Percentiles rank a stretch among this genome's conserved stretches.
Conservation (phyloP, 1,140 invertebrate species). For the Pogonomyrmex californicus region DNA sequence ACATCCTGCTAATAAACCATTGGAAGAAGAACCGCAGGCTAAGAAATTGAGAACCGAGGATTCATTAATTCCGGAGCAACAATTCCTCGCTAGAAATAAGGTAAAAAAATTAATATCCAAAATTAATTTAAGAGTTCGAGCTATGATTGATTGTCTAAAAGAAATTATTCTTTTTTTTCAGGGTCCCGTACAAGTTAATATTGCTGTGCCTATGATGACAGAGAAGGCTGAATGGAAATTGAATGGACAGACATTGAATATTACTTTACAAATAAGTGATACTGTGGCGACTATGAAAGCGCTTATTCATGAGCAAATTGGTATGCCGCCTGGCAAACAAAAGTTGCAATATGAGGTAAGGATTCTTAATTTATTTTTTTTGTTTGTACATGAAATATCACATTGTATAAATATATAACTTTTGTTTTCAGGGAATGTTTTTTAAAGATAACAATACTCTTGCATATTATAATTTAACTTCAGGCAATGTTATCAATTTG, state of each 20-base stretch:
- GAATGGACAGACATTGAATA: slow-evolving; percentile 95
- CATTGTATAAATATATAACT: slow-evolving; percentile 54
- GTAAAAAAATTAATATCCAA: slow-evolving; percentile 68
- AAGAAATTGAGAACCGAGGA: slow-evolving; percentile 98
- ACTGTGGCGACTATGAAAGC: slow-evolving; percentile 95
- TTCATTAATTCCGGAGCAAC: slow-evolving; percentile 94
- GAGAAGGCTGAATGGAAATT: slow-evolving; percentile 99
- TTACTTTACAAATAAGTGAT: slow-evolving; percentile 94
- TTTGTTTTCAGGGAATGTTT: slow-evolving; percentile 94
- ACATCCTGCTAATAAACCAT: slow-evolving; percentile 84
- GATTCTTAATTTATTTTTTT: slow-evolving; percentile 8
- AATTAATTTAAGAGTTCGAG: not conserved
- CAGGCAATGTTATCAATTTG: slow-evolving; percentile 94
- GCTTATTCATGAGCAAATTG: slow-evolving; percentile 95
- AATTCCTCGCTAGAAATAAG: slow-evolving; percentile 92
- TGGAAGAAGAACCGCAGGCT: slow-evolving; percentile 94
- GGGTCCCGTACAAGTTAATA: slow-evolving; percentile 92
- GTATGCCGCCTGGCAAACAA: slow-evolving; percentile 99
- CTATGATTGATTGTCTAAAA: not conserved
- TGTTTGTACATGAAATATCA: not conserved
- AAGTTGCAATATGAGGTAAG: slow-evolving; percentile 96
- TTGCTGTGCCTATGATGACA: slow-evolving; percentile 93
- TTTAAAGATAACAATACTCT: slow-evolving; percentile 98
- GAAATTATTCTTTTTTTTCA: slow-evolving; percentile 72
- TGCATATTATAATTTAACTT: slow-evolving; percentile 98